phyloP scores from a whole-genome alignment of 2,113 vertebrate genomes.

The Pipra filicauda region DNA sequence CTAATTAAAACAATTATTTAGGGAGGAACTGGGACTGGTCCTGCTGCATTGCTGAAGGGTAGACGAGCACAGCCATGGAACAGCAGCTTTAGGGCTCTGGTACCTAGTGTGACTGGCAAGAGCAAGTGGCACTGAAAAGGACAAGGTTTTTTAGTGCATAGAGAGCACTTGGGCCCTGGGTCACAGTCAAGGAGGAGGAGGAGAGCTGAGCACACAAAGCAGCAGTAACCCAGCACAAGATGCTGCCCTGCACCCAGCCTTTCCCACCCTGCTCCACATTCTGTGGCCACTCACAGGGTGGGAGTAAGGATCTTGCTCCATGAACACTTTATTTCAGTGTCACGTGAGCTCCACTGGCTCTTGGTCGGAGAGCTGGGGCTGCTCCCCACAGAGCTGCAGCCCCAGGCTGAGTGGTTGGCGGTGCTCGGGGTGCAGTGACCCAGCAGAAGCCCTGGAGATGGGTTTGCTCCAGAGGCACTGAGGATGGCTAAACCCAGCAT shows the following conservation, averaged over 20 bases:
- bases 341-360: not conserved
- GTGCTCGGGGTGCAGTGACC: not conserved
- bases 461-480: not conserved
- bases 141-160: not conserved
- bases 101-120: not conserved
- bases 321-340: not conserved
- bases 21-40: not conserved
- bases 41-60: not conserved
- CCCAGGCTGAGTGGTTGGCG: not conserved
- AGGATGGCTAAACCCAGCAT: not conserved
- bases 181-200: not conserved
- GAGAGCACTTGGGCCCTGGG: not conserved
- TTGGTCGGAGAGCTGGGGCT: not conserved
- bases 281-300: fast-evolving
- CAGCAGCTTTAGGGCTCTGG: not conserved
- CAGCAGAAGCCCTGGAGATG: not conserved
- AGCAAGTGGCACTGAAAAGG: not conserved
- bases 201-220: not conserved
- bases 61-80: not conserved
- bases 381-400: not conserved
- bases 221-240: not conserved
- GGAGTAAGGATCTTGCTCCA: not conserved
- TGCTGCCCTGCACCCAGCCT: not conserved
- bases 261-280: not conserved
- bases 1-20: slow-evolving; percentile 51